Base-by-base conservation (phyloP, 1,140 invertebrate species). In the Trinorchestia longiramus region DNA sequence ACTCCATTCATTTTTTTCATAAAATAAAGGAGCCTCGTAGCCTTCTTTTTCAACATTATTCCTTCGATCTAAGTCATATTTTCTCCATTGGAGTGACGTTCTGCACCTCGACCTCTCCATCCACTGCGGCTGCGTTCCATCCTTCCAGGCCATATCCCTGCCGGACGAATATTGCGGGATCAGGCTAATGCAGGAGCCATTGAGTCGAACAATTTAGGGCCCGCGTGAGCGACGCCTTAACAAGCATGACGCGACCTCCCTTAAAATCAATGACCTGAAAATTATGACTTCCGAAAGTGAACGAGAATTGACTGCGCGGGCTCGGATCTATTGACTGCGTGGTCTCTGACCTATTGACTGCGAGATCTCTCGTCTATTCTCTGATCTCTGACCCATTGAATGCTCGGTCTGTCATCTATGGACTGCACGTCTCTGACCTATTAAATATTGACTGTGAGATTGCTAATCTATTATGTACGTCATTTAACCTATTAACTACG, bases 251-350 rank as follows among this genome's bases (percentile, higher is more conserved):
- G 62, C 62, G 62, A 77, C 62, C 62, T 77, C 62, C 62, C 62
- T 77, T 77, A 77, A 77, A 77, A 77, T 77, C 62, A 77, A 77
- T 77, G 62, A 77, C 62, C 62, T 77, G 62, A 77, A 77, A 77
- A 77, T 77, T 77, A 77, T 77, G 62, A 77, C 62, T 77, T 77
- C 62, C 62, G 62, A 77, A 77, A 77, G 62, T 77, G 62, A 77
- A 77, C 62, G 62, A 36, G 62, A 77, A 77, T 77, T 77, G 62
- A 77, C 62, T 77, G 62, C 62, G 62, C 11, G 62, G 62, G 8
- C 62, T 77, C 62, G 11, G 62, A 77, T 28, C 62, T 77, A 77
- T 36, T 77, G 62, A 77, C 62, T 77, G 62, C 62, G 62, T 1
- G 62, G 62, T 15, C 62, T 77, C 62, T 11, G 62, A 77, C 62